These are phyloP conservation scores for Leptinotarsa juncta DNA, from an alignment of 2,888 invertebrate genomes.

Conservation along the genomic window DNA sequence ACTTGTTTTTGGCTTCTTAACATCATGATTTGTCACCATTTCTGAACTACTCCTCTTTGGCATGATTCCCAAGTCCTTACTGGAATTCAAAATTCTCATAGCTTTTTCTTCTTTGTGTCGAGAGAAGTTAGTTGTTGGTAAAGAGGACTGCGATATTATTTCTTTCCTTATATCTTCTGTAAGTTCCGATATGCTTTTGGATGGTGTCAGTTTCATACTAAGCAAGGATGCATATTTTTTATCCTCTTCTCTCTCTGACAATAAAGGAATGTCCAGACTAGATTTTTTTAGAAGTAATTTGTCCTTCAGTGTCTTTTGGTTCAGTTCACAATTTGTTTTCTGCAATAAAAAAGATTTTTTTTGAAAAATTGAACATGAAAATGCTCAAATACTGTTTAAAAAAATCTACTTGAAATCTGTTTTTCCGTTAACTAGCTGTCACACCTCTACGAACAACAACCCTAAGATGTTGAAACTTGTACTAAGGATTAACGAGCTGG, in stretches of 20 bases:
- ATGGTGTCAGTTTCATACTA: slow-evolving; percentile 75
- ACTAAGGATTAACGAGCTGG: no score
- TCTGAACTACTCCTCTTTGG: slow-evolving; percentile 41
- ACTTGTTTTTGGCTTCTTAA: slow-evolving; percentile 28
- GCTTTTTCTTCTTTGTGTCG: slow-evolving; percentile 60
- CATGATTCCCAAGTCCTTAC: slow-evolving; percentile 51
- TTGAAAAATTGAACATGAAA: no score
- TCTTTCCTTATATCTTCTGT: slow-evolving; percentile 57
- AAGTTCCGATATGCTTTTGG: slow-evolving; percentile 71
- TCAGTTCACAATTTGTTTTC: slow-evolving; percentile 81
- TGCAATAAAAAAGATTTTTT: slow-evolving; percentile 54
- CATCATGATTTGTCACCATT: background rate
- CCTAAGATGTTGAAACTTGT: no score
- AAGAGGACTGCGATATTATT: slow-evolving; percentile 59
- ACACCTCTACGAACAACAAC: no score
- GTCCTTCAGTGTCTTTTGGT: slow-evolving; percentile 78
- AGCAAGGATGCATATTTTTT: slow-evolving; percentile 82
- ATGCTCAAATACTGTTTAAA: no score
- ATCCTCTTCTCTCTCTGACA: slow-evolving; percentile 86
- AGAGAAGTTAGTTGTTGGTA: slow-evolving; percentile 60
- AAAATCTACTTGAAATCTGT: no score
- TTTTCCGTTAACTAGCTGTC: no score
- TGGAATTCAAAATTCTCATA: slow-evolving; percentile 54
- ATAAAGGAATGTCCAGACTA: slow-evolving; percentile 80
- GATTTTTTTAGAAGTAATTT: slow-evolving; percentile 78